These are phyloP conservation scores for Panorpa germanica DNA, from an alignment of 2,888 invertebrate species.

Conservation along the genomic window DNA sequence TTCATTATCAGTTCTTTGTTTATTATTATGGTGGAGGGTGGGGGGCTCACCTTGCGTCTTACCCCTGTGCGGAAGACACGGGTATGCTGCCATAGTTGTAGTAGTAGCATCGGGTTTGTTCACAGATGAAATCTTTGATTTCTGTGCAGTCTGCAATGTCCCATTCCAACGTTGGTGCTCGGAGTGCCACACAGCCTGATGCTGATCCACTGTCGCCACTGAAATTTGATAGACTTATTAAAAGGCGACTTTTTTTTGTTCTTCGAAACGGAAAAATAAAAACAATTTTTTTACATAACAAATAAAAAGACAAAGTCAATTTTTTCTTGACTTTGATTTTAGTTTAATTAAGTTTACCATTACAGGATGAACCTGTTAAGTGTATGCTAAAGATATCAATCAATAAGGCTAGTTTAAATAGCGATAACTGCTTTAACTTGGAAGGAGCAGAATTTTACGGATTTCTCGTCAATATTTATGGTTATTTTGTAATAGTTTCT, in stretches of 20 bases:
- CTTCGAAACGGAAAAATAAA: slow-evolving; percentile 9
- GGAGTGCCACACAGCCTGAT: slow-evolving; percentile 59
- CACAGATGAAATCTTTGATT: slow-evolving; percentile 76
- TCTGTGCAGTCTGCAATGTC: slow-evolving; percentile 65
- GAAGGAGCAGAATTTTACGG: neutral
- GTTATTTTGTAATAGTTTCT: neutral
- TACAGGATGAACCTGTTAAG: too few relatives aligned
- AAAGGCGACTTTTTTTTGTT: slow-evolving; percentile 3
- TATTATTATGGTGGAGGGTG: slow-evolving; percentile 16
- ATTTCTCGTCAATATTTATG: neutral
- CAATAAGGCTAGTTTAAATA: too few relatives aligned
- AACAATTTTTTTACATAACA: slow-evolving; percentile 3
- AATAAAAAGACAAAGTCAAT: slow-evolving; percentile 4
- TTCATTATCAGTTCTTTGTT: too few relatives aligned
- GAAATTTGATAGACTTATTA: slow-evolving; percentile 14
- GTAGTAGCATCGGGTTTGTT: slow-evolving; percentile 78
- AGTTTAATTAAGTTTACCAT: slow-evolving; percentile 15
- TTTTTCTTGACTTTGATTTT: neutral
- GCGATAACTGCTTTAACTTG: too few relatives aligned
- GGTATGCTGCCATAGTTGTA: slow-evolving; percentile 83
- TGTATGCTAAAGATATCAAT: too few relatives aligned
- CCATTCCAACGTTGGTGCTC: slow-evolving; percentile 63
- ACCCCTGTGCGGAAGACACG: slow-evolving; percentile 81
- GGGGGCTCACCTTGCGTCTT: slow-evolving; percentile 57
- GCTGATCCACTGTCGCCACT: slow-evolving; percentile 38